A percentile compares a stretch with the other conserved stretches of the same genome.
Conservation (phyloP, 2,797 vertebrate genomes). For the Neostethus bicornis region DNA sequence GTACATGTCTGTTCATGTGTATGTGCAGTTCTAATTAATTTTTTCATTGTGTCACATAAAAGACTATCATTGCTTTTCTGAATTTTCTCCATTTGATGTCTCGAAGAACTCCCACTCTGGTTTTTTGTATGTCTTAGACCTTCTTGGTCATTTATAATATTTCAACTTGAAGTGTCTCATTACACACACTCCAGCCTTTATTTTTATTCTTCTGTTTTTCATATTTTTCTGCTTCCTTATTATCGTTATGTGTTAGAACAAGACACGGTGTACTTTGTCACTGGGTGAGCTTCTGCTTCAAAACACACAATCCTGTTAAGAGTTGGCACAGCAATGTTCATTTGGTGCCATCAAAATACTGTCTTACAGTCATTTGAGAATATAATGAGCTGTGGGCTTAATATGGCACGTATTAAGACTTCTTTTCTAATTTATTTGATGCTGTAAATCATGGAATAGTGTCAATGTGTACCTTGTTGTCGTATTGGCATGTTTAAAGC, state of each 20-base stretch:
- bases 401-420: conserved; percentile 50
- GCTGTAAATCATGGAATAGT: conserved; percentile 28
- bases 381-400: conserved; percentile 54
- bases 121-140: conserved; percentile 49
- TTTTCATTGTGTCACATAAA: conserved; percentile 70
- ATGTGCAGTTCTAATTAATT: conserved; percentile 29
- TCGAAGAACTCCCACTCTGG: conserved; percentile 53
- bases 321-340: conserved; percentile 63
- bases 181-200: conserved; percentile 24
- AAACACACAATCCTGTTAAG: conserved; percentile 78
- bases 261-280: conserved; percentile 67
- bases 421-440: conserved; percentile 51
- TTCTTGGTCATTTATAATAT: conserved; percentile 51
- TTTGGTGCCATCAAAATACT: conserved; percentile 69
- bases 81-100: conserved; percentile 28
- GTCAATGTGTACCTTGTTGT: conserved; percentile 43
- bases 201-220: conserved; percentile 10
- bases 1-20: conserved; percentile 18
- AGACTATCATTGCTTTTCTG: conserved; percentile 44
- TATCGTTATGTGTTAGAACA: conserved; percentile 40
- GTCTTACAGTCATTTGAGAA: conserved; percentile 63
- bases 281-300: conserved; percentile 71
- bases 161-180: conserved; percentile 41
- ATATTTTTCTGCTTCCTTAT: conserved; percentile 16
- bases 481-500: conserved; percentile 35